Conservation (phyloP, 2,888 invertebrate species). For the Amphipyra berbera region DNA sequence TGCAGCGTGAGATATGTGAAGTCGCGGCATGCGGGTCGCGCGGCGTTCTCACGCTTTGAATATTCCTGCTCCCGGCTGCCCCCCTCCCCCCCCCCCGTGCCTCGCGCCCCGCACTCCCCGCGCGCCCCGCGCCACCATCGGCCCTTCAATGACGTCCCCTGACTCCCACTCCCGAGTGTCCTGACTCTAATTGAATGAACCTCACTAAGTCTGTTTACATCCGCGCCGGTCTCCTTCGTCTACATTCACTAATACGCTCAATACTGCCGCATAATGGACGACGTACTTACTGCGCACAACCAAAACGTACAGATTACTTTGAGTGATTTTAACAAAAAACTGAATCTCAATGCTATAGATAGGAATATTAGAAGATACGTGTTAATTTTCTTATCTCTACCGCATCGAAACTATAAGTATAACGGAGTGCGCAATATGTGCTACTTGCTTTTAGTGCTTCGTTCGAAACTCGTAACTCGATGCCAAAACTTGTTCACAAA, state of each 20-base stretch:
- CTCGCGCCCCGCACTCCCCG: conserved; percentile 51
- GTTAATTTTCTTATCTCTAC: conserved; percentile 61
- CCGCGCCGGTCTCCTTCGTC: conserved; percentile 68
- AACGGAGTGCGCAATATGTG: conserved; percentile 53
- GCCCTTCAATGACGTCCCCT: conserved; percentile 86
- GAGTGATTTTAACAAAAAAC: conserved; percentile 39
- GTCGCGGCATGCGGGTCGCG: conserved; percentile 89
- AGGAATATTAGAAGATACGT: conserved; percentile 53
- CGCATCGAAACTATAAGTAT: conserved; percentile 48
- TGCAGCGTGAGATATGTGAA: conserved; percentile 90
- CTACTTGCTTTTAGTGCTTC: conserved; percentile 53
- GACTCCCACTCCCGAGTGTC: conserved; percentile 80
- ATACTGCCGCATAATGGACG: conserved; percentile 42
- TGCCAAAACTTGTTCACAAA: conserved; percentile 66
- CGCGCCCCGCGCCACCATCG: conserved; percentile 67
- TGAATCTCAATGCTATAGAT: conserved; percentile 48
- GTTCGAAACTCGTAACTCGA: conserved; percentile 54
- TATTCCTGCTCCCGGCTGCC: conserved; percentile 86
- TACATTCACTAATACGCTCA: conserved; percentile 57
- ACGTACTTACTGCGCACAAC: conserved; percentile 44
- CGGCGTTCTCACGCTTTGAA: conserved; percentile 90
- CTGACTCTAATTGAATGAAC: conserved; percentile 84
- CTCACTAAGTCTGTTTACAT: conserved; percentile 82
- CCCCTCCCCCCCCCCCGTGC: conserved; percentile 74
- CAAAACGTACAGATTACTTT: conserved; percentile 36